Evolutionary conservation across 2,888 invertebrate genomes (phyloP).

Genomic region (Drosophila lutescens): DNA sequence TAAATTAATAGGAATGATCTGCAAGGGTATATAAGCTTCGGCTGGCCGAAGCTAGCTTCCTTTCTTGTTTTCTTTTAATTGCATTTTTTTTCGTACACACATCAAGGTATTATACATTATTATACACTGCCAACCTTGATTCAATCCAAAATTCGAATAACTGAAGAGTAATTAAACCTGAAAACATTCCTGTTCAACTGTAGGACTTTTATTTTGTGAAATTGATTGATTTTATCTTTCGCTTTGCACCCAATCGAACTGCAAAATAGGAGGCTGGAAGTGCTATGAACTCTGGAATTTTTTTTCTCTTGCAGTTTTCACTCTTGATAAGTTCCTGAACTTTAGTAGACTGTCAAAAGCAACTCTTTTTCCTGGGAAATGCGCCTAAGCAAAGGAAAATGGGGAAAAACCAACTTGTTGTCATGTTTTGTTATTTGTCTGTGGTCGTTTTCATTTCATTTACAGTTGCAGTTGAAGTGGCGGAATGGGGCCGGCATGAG

Average conservation of each 20-base stretch:
- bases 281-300: background rate
- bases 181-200: background rate
- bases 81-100: too few relatives aligned
- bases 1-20: too few relatives aligned
- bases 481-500: conserved; percentile 55
- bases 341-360: conserved; percentile 2
- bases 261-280: background rate
- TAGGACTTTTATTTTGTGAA: background rate
- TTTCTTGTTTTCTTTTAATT: too few relatives aligned
- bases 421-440: conserved; percentile 62
- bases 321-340: background rate
- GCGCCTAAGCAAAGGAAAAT: background rate
- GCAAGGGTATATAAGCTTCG: too few relatives aligned
- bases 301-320: background rate
- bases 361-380: conserved; percentile 16
- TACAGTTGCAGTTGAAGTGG: conserved; percentile 60
- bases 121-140: background rate
- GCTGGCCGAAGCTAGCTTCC: too few relatives aligned
- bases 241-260: background rate
- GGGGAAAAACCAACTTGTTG: conserved; percentile 39
- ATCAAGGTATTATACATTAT: too few relatives aligned
- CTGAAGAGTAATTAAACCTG: background rate
- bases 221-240: conserved; percentile 13
- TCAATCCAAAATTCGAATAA: background rate
- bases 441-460: conserved; percentile 78